Evolutionary conservation across 2,113 vertebrate species (phyloP).

Genomic region (Anser cygnoides): DNA sequence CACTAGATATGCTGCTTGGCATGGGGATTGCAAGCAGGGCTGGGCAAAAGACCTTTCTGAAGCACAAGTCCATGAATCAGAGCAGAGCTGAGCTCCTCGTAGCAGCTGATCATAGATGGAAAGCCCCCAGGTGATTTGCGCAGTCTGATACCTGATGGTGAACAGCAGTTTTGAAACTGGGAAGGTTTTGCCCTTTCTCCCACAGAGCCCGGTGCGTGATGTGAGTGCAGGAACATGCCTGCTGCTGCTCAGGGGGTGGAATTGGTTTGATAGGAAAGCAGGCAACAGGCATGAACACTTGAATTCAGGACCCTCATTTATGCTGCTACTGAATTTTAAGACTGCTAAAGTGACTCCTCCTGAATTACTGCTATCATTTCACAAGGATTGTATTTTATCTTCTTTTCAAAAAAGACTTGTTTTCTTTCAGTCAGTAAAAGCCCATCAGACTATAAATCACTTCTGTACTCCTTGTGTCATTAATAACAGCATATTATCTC

Average conservation of each 20-base stretch:
- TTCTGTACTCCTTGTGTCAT: not conserved
- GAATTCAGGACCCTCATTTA: not conserved
- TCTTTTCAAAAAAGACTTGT: not conserved
- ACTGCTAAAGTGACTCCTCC: not conserved
- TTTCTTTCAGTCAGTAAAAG: not conserved
- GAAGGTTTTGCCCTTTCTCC: conserved; percentile 11
- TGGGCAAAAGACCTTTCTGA: not conserved
- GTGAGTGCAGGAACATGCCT: not conserved
- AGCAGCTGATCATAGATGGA: not conserved
- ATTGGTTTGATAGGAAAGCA: conserved; percentile 9
- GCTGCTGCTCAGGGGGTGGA: not conserved
- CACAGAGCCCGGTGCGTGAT: rapidly evolving
- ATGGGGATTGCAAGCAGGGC: not conserved
- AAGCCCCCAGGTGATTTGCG: not conserved
- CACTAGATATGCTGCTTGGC: rapidly evolving
- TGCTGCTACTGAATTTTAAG: conserved; percentile 25
- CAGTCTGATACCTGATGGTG: not conserved
- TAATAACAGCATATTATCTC: not conserved
- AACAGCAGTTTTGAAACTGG: conserved; percentile 3
- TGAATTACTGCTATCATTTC: not conserved
- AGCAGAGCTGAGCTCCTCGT: not conserved
- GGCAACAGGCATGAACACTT: not conserved
- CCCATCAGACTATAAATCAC: not conserved
- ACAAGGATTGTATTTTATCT: not conserved
- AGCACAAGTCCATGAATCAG: rapidly evolving